Conservation (phyloP, 2,888 invertebrate genomes). For the Aproaerema taeniolella region DNA sequence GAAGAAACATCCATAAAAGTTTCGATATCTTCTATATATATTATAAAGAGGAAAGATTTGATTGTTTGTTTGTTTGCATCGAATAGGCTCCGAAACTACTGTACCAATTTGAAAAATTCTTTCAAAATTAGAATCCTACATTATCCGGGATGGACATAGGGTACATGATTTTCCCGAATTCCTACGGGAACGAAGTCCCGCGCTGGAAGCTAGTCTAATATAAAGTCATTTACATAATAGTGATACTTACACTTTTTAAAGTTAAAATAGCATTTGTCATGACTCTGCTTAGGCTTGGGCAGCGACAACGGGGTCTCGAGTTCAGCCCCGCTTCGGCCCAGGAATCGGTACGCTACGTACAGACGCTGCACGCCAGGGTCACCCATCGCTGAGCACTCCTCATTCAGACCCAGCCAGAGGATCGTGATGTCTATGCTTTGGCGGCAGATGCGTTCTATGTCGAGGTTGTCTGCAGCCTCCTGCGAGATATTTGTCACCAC, state of each 20-base stretch:
- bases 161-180: no score
- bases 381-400: conserved; percentile 46
- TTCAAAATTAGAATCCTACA: no score
- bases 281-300: conserved; percentile 45
- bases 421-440: conserved; percentile 38
- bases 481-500: no score
- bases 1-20: no score
- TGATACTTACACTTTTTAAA: conserved; percentile 43
- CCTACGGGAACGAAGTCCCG: neutral
- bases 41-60: no score
- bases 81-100: no score
- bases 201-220: no score
- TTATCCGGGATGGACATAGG: no score
- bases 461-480: no score
- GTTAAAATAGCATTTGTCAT: conserved; percentile 47
- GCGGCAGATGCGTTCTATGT: conserved; percentile 7
- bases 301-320: conserved; percentile 47
- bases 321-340: conserved; percentile 43
- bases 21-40: no score
- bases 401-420: conserved; percentile 50
- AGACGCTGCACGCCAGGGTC: conserved; percentile 35
- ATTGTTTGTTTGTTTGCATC: no score
- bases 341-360: conserved; percentile 46
- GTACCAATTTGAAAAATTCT: no score
- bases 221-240: neutral